Base-by-base conservation (phyloP, 2,888 invertebrate genomes). In the Chaetoderma sp. region DNA sequence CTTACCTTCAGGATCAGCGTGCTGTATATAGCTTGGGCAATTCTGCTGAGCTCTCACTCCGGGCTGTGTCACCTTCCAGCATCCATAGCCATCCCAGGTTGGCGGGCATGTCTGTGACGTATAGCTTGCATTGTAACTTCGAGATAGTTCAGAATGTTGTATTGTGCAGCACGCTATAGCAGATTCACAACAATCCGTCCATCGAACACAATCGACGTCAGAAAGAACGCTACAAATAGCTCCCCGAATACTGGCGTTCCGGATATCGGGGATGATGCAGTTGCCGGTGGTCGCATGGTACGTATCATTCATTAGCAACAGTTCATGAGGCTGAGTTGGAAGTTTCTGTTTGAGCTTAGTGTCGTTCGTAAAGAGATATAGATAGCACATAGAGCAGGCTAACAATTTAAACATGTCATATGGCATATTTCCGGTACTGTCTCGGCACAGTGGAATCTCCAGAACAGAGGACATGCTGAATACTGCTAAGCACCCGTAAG, bases 51-150 rank as follows among this genome's bases (percentile, higher is more conserved):
- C 70, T 6, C 28, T 66, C 13, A 89, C 87, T 8, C 74, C 73
- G 0, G 74, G 64, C 1, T 33, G 42, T 0, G 78, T 74, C 32
- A 74, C 75, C 8, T 72, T 70, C 68, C 79, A 78, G 55, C 80
- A 80, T 0, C 73, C 72, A 67, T 70, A 79, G 0, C 80, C 80
- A 47, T 80, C 80, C 80, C 80, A 80, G 0, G 78, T 80, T 4
- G 75, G 59, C 0, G 78, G 78, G 52, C 80, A 80, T n/a, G n/a
- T n/a, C n/a, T n/a, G n/a, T n/a, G n/a, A n/a, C n/a, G n/a, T n/a
- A n/a, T n/a, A n/a, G n/a, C n/a, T n/a, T n/a, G n/a, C n/a, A 47
- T 50, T 18, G 8, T 50, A 27, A 4, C 18, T 2, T n/a, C n/a
- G n/a, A n/a, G n/a, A n/a, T n/a, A n/a, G n/a, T n/a, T n/a, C n/a